Evolutionary conservation across 2,888 invertebrate genomes (phyloP).

Genomic region (Drosophila kanekoi): DNA sequence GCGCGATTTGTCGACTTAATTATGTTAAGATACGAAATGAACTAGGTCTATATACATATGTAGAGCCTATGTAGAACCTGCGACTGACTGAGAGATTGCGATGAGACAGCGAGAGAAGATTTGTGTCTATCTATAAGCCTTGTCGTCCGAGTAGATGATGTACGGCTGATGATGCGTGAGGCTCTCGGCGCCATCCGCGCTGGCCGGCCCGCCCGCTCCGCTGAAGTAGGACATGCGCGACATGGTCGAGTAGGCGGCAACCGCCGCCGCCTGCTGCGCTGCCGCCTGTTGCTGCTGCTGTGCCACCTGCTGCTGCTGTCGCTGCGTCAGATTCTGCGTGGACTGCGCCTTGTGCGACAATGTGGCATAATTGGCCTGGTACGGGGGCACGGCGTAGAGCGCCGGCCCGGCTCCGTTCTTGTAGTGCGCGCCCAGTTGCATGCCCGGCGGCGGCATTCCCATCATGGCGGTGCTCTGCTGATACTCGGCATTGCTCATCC

Average conservation of each 20-base stretch:
- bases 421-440: constrained; percentile 86
- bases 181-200: constrained; percentile 83
- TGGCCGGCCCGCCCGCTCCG: constrained; percentile 80
- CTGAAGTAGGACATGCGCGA: constrained; percentile 87
- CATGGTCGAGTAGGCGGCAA: constrained; percentile 87
- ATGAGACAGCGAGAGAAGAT: constrained; percentile 1
- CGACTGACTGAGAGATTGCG: constrained; percentile 75
- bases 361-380: constrained; percentile 88
- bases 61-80: constrained; percentile 65
- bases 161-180: constrained; percentile 82
- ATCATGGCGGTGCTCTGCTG: constrained; percentile 88
- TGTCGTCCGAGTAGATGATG: constrained; percentile 85
- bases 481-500: constrained; percentile 89
- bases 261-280: constrained; percentile 58
- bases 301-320: constrained; percentile 62
- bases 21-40: constrained; percentile 66
- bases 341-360: constrained; percentile 88
- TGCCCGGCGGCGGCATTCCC: constrained; percentile 85
- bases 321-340: constrained; percentile 82
- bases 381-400: constrained; percentile 87
- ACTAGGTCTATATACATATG: constrained; percentile 73
- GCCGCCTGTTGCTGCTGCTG: constrained; percentile 47
- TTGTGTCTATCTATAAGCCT: constrained; percentile 84
- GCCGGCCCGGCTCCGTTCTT: constrained; percentile 85
- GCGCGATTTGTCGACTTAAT: constrained; percentile 64